phyloP scores from a whole-genome alignment of 2,113 vertebrate genomes.

The Hyla sarda region DNA sequence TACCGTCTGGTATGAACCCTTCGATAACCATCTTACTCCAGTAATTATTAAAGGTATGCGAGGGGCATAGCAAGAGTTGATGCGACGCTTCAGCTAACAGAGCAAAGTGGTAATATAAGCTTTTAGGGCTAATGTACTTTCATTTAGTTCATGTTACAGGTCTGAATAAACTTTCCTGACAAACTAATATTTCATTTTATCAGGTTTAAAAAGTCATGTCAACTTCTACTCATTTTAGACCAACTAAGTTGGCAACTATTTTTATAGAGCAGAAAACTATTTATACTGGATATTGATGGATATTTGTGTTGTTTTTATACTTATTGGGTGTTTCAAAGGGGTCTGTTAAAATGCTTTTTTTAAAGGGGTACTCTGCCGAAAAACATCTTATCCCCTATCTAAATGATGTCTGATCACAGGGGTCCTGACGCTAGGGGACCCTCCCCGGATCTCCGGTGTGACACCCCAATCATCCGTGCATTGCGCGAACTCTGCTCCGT shows the following conservation, averaged over 20 bases:
- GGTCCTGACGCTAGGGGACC: too few species aligned
- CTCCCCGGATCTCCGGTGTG: too few species aligned
- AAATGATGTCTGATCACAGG: too few species aligned
- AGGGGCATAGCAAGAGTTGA: neutral
- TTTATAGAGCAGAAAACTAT: neutral
- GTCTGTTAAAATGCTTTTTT: neutral
- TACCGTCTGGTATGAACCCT: conserved; percentile 22
- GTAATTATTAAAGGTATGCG: conserved; percentile 10
- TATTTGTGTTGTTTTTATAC: neutral
- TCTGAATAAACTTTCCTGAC: neutral
- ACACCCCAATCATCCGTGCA: too few species aligned
- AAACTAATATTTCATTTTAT: neutral
- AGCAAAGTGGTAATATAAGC: conserved; percentile 13
- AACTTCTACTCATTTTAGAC: neutral
- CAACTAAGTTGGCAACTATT: neutral
- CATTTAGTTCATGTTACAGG: neutral
- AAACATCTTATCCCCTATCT: neutral
- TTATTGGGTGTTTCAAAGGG: neutral
- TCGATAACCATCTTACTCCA: conserved; percentile 37
- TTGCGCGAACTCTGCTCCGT: too few species aligned
- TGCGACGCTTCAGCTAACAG: conserved; percentile 6
- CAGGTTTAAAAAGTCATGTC: neutral
- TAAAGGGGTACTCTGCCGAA: neutral
- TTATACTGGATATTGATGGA: neutral
- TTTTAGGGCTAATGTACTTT: conserved; percentile 19